Evolutionary conservation across 2,888 invertebrate species (phyloP).

Genomic region (Caenorhabditis plicata): DNA sequence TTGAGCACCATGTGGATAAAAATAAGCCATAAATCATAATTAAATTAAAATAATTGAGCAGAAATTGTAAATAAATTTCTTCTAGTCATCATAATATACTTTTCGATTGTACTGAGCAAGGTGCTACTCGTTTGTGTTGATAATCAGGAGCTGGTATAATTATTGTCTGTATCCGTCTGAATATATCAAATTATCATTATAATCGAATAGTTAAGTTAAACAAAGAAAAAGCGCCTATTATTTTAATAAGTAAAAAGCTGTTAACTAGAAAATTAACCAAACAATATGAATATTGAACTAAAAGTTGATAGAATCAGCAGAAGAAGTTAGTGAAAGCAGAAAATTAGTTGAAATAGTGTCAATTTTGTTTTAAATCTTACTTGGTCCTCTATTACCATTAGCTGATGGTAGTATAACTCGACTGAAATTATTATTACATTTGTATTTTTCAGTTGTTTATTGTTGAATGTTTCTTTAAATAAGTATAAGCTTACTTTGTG

Average conservation of each 20-base stretch:
- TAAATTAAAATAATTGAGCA: conserved; percentile 12
- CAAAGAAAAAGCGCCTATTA: neutral
- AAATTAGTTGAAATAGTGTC: conserved; percentile 9
- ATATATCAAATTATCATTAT: conserved; percentile 6
- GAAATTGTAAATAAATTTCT: conserved; percentile 1
- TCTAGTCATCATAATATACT: neutral
- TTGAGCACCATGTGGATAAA: conserved; percentile 27
- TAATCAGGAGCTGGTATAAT: conserved; percentile 61
- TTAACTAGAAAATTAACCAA: conserved; percentile 4
- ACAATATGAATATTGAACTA: conserved; percentile 3
- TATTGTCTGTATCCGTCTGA: conserved; percentile 53
- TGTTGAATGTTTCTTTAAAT: neutral
- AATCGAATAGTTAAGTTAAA: neutral
- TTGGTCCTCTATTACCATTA: conserved; percentile 37
- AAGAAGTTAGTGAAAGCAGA: neutral
- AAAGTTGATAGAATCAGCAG: neutral
- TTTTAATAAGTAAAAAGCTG: neutral
- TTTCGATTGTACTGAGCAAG: conserved; percentile 5
- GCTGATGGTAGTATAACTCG: conserved; percentile 38
- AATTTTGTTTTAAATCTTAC: conserved; percentile 16
- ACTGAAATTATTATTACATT: too few species aligned
- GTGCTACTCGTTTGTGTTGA: conserved; percentile 28
- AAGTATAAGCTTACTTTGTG: conserved; percentile 48
- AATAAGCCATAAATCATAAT: conserved; percentile 6
- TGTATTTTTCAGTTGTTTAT: too few species aligned